Evolutionary conservation across 2,797 vertebrate genomes (phyloP).

Genomic region (Dallia pectoralis): DNA sequence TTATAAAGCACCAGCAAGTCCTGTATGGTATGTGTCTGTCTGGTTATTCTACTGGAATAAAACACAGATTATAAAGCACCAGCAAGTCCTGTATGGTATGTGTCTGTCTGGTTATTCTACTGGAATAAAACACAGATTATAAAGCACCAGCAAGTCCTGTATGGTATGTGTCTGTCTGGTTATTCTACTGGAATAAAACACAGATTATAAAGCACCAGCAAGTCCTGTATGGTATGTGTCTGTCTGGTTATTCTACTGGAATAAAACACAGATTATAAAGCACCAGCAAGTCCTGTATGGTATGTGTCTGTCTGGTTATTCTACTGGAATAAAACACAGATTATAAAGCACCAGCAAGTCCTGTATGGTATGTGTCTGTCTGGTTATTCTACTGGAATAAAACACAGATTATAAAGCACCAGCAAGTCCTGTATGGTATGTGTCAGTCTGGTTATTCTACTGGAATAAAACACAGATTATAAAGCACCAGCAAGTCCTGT

Average conservation of each 20-base stretch:
- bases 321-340: slow-evolving; percentile 8
- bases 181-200: neutral
- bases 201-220: slow-evolving; percentile 14
- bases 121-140: slow-evolving; percentile 15
- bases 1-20: too few relatives aligned
- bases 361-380: slow-evolving; percentile 2
- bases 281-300: too few relatives aligned
- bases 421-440: neutral
- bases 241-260: neutral
- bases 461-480: slow-evolving; percentile 15
- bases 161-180: slow-evolving; percentile 2
- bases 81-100: neutral
- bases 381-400: neutral
- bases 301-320: slow-evolving; percentile 5
- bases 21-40: slow-evolving; percentile 2
- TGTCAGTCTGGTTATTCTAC: slow-evolving; percentile 4
- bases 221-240: slow-evolving; percentile 6
- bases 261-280: slow-evolving; percentile 12
- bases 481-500: too few relatives aligned
- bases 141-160: too few relatives aligned
- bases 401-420: slow-evolving; percentile 16
- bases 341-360: too few relatives aligned
- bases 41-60: neutral
- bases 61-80: slow-evolving; percentile 16
- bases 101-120: slow-evolving; percentile 4